Evolutionary conservation across 2,113 vertebrate species (phyloP).

Genomic region (Etia nguti): DNA sequence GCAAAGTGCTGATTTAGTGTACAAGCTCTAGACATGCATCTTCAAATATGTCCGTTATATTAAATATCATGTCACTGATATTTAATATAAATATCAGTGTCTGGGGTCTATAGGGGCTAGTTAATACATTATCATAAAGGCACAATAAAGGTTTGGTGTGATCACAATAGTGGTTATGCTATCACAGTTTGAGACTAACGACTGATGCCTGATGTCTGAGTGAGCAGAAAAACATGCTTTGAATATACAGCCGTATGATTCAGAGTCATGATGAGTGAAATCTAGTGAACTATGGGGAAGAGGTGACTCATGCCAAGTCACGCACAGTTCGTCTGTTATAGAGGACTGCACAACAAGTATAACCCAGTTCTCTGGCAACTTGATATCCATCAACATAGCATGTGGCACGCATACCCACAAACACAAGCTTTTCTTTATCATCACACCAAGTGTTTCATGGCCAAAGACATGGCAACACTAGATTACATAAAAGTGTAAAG

Average conservation of each 20-base stretch:
- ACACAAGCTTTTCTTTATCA: not conserved
- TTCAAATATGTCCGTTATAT: slow-evolving; percentile 25
- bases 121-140: slow-evolving; percentile 40
- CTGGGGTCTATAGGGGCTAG: not conserved
- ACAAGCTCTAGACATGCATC: not conserved
- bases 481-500: not conserved
- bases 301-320: not conserved
- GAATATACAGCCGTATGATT: not conserved
- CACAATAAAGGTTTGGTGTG: slow-evolving; percentile 44
- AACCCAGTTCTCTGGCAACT: not conserved
- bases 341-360: not conserved
- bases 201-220: not conserved
- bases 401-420: not conserved
- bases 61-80: too few species aligned
- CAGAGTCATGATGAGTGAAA: not conserved
- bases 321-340: not conserved
- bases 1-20: not conserved
- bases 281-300: not conserved
- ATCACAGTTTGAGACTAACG: slow-evolving; percentile 7
- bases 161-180: slow-evolving; percentile 27
- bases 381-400: not conserved
- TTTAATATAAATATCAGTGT: slow-evolving; percentile 40
- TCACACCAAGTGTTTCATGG: not conserved
- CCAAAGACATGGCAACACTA: not conserved
- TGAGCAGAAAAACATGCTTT: slow-evolving; percentile 2